Base-by-base conservation (phyloP, 2,113 vertebrate genomes). In the Silurus asotus region DNA sequence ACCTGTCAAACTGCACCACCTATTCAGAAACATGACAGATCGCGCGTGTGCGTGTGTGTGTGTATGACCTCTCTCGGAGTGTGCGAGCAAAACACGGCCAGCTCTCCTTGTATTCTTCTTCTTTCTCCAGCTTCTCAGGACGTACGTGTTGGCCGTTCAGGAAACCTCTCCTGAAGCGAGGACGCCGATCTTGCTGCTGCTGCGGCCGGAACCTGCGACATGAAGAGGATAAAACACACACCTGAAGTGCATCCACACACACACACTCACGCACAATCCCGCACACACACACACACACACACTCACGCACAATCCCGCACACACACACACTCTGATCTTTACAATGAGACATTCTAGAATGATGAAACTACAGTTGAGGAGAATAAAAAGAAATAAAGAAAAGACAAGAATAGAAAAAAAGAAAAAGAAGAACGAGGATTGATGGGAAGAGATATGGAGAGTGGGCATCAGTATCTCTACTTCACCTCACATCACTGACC, bases 101-200 rank as follows among this genome's bases (percentile, higher is more conserved):
- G 37, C 93, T 96, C 37, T 98, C 95, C n/a, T 90, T 93, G 92
- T 99, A 99, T 85, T 97, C 91, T 0, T 94, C 92, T 90, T 99
- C 97, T 64, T 96, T 98, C 87, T 96, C 93, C 92, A 97, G 96
- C 89, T 99, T 98, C 70, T 98, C 97, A 51, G 94, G 95, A 75
- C 95, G 94, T 75, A 94, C 93, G 19, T 96, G 81, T 0, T 90
- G 95, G 1, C 97, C 97, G 79, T 97, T 97, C 96, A 96, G 96
- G 92, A 99, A 99, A 23, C 95, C 91, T 61, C 91, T 97, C 91
- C 96, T 98, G 94, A 94, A 95, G 1, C 93, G 92, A 0, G 94
- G 93, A 15, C 95, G 94, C 0, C 93, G 91, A 86, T 97, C 96
- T 51, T 90, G 92, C 84, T 89, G 92, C 83, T 89, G 94, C 77